Evolutionary conservation across 1,140 invertebrate species (phyloP), one percentile per base, ranked within the genome.

Genomic region (Drosophila virilis): DNA sequence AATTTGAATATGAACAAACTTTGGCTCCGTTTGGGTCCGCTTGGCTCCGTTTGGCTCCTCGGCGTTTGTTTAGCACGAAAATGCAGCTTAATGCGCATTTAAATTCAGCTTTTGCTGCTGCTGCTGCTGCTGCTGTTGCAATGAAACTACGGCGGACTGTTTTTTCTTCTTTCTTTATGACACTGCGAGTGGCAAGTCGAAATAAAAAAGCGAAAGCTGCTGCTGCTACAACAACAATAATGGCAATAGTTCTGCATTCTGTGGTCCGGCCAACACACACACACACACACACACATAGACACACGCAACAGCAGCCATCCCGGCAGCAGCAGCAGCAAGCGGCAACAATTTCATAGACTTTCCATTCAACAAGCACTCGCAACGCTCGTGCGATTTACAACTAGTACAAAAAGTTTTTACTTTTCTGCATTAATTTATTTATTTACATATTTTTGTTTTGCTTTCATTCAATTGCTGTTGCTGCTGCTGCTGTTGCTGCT

Each of bases 1-100:
- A 79, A 86, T 88, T 88, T 88, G 71, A 77, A 77, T 82, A 43
- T 66, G 48, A 50, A 67, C 43, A 58, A 65, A 54, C 52, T 38
- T 66, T 15, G 50, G 22, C 45, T 48, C 15, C 15, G 7, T 46
- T 22, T n/a, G n/a, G n/a, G n/a, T n/a, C n/a, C 15, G 45, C 17
- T 17, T 15, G 42, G 33, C 50, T 42, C 58, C 32, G 37, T 64
- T 58, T 12, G 13, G 42, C 60, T 68, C 40, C 68, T 61, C 43
- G 71, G 68, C 55, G 46, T 62, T 50, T 67, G 35, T 52, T 74
- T 65, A 60, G 70, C 66, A 73, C 70, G 59, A 79, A 59, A 80
- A 90, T 88, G 80, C 80, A 90, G 52, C 65, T 74, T 72, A 89
- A 77, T 88, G 78, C 80, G 83, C 84, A 89, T 89, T 84, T 73